Evolutionary conservation across 2,113 vertebrate genomes (phyloP).

Genomic region (Morone saxatilis): DNA sequence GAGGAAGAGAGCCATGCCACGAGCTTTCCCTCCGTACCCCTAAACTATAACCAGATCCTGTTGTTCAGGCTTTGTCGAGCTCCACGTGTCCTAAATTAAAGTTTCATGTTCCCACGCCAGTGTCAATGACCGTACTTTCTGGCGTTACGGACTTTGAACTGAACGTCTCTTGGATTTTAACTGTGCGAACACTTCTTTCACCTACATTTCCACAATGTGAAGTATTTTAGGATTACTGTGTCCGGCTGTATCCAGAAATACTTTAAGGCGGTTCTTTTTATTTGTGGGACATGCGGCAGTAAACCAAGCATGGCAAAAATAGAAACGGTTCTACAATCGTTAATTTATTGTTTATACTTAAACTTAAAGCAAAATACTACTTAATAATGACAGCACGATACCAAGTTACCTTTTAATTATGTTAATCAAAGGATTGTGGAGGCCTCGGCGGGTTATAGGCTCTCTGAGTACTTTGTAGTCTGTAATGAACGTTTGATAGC

Average conservation of each 20-base stretch:
- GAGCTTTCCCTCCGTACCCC: slow-evolving; percentile 1
- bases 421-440: background rate
- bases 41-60: slow-evolving; percentile 47
- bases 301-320: background rate
- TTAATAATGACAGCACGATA: background rate
- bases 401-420: background rate
- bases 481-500: background rate
- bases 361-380: too few relatives aligned
- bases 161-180: slow-evolving; percentile 9
- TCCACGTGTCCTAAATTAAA: slow-evolving; percentile 32
- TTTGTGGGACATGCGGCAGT: background rate
- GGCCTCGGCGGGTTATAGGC: background rate
- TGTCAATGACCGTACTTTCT: slow-evolving; percentile 43
- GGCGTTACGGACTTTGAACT: slow-evolving; percentile 53
- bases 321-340: background rate
- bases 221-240: background rate
- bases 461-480: background rate
- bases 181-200: slow-evolving; percentile 2
- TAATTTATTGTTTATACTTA: too few relatives aligned
- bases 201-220: background rate
- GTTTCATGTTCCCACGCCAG: slow-evolving; percentile 13
- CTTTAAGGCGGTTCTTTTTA: background rate
- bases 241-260: background rate
- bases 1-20: slow-evolving; percentile 35
- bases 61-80: slow-evolving; percentile 26